Evolutionary conservation across 1,140 invertebrate genomes (phyloP), one percentile per base, ranked within the genome.

Genomic region (Hyposmocoma kahamanoa): DNA sequence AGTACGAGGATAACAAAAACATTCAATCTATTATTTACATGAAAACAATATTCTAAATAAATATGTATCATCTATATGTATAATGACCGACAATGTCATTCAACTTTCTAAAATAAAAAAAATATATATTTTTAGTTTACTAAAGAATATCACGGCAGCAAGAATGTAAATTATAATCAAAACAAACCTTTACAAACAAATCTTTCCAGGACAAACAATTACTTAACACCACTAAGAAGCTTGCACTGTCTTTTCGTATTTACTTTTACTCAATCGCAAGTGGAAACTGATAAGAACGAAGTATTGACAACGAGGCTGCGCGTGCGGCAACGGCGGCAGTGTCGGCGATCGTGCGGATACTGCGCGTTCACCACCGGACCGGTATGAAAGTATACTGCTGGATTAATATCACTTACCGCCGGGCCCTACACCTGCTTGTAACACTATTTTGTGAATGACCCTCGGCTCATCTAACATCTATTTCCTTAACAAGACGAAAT

Each of bases 341-440:
- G 67, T 58, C 69, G 72, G 51, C 70, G 64, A 59, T 60, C 50
- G 60, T 63, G 52, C 57, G 47, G 51, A 53, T 65, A 81, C 77
- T 75, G 71, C 18, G 3, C 26, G 45, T 26, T 54, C 58, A 62
- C 53, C 50, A 34, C 53, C 56, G 43, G n/a, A 64, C 68, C 72
- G 62, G 53, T 68, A 78, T 75, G 77, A 81, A 81, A 81, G 77
- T 78, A 56, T 62, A 58, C 58, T 63, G 59, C 60, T 65, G 19
- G 69, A 67, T 74, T 68, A 72, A 75, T 71, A 69, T 72, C 68
- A 72, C 70, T 70, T 70, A 71, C 62, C 59, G 47, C 53, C 56
- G 56, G 59, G 59, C 61, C 60, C 59, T 70, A 67, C 61, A 68
- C 66, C 64, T 67, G 62, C 62, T 52, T 71, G 62, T 70, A 71